Conservation (phyloP, 2,113 vertebrate species). For the Hiodon alosoides region DNA sequence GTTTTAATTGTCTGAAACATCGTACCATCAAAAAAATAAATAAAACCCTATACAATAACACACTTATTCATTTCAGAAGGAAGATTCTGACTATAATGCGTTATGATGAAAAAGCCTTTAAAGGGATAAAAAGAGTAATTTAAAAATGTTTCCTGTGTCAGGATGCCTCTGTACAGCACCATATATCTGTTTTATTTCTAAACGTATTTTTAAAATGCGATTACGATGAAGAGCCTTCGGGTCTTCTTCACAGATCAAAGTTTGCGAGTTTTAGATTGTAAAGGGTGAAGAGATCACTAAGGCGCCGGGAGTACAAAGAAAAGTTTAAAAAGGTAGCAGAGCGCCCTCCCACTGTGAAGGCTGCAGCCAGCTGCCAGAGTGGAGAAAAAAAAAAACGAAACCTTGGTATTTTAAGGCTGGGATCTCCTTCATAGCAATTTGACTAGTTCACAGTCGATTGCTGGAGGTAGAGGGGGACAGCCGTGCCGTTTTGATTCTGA, state of each 20-base stretch:
- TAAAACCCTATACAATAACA: not conserved
- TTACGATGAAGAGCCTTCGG: conserved; percentile 22
- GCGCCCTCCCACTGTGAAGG: conserved; percentile 2
- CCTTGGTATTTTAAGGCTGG: not conserved
- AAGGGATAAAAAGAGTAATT: conserved; percentile 1
- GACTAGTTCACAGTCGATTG: conserved; percentile 16
- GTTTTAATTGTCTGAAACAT: not conserved
- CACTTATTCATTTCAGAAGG: not conserved
- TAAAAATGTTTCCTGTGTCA: not conserved
- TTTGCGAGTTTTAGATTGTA: conserved; percentile 1
- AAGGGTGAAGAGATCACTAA: conserved; percentile 14
- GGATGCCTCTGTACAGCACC: not conserved
- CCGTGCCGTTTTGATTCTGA: conserved; percentile 19
- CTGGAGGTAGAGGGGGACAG: conserved; percentile 2
- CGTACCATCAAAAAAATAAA: not conserved
- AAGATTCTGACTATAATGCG: not conserved
- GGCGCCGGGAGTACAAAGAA: no score
- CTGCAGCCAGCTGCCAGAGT: not conserved
- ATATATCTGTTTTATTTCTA: not conserved
- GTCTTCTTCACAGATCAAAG: conserved; percentile 15
- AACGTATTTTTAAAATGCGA: conserved; percentile 1
- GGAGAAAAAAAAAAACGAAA: not conserved
- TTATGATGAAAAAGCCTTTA: not conserved
- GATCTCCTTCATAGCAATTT: conserved; percentile 6
- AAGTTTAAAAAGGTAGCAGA: conserved; percentile 11